These are phyloP conservation scores for Xenus cinereus DNA, from an alignment of 2,113 vertebrate genomes.

Conservation along the genomic window DNA sequence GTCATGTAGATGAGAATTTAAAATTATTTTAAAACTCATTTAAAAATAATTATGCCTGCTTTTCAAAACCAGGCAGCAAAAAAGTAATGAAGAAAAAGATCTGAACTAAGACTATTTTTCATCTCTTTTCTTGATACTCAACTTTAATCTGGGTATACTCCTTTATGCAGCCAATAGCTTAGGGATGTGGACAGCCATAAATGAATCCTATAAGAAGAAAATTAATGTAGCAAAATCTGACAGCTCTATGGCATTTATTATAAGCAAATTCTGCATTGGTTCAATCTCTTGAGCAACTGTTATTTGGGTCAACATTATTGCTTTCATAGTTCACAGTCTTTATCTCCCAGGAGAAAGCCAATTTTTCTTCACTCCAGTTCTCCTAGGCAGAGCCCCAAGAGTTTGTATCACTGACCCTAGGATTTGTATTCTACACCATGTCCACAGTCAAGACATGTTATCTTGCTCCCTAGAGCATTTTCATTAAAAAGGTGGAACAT, in stretches of 20 bases:
- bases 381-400: background rate
- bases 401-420: background rate
- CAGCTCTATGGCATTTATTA: constrained; percentile 42
- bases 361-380: constrained; percentile 7
- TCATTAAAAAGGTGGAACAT: background rate
- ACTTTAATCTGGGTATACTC: constrained; percentile 60
- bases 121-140: constrained; percentile 47
- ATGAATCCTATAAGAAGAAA: constrained; percentile 34
- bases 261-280: background rate
- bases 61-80: constrained; percentile 1
- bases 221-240: constrained; percentile 45
- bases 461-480: background rate
- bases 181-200: constrained; percentile 35
- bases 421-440: background rate
- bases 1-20: background rate
- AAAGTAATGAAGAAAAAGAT: background rate
- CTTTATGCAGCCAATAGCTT: constrained; percentile 36
- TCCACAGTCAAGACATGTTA: background rate
- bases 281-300: background rate
- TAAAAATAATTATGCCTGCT: background rate
- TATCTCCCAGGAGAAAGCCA: constrained; percentile 20
- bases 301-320: constrained; percentile 14
- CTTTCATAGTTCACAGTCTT: constrained; percentile 16
- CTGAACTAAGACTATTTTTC: background rate
- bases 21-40: background rate